Conservation (phyloP, 2,797 vertebrate species). For the Simalia tracyae region DNA sequence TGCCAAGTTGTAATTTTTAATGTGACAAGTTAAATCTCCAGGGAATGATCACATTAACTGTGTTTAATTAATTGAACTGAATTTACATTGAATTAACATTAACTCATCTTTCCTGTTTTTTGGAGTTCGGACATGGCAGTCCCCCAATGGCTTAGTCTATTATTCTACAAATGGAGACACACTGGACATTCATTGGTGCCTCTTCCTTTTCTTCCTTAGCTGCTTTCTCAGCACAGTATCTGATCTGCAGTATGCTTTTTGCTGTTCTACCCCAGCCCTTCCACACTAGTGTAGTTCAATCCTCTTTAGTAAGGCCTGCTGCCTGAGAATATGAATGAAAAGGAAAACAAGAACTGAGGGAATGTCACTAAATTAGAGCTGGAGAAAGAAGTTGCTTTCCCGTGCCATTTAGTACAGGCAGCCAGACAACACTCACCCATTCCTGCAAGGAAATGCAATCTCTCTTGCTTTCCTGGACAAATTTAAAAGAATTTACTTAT, state of each 20-base stretch:
- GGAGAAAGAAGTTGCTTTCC: neutral
- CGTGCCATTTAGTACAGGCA: neutral
- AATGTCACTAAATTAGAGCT: neutral
- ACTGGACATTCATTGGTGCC: neutral
- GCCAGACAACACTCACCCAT: neutral
- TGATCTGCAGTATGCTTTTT: neutral
- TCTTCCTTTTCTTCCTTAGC: neutral
- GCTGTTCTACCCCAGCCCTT: neutral
- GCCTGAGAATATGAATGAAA: too few species aligned
- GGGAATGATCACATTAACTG: neutral
- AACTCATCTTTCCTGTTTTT: neutral
- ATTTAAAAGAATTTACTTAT: neutral
- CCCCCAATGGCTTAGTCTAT: neutral
- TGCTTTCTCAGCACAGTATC: neutral
- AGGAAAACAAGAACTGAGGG: neutral
- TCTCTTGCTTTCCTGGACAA: neutral
- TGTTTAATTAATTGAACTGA: neutral
- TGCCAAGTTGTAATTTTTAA: neutral
- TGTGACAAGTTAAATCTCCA: neutral
- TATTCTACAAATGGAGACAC: neutral
- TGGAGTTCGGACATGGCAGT: neutral
- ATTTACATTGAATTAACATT: neutral
- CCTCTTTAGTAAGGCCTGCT: too few species aligned
- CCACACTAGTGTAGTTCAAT: too few species aligned
- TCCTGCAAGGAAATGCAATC: neutral